Conservation (phyloP, 64 coral and sea anemone genomes). For the Astreopora myriophthalma region DNA sequence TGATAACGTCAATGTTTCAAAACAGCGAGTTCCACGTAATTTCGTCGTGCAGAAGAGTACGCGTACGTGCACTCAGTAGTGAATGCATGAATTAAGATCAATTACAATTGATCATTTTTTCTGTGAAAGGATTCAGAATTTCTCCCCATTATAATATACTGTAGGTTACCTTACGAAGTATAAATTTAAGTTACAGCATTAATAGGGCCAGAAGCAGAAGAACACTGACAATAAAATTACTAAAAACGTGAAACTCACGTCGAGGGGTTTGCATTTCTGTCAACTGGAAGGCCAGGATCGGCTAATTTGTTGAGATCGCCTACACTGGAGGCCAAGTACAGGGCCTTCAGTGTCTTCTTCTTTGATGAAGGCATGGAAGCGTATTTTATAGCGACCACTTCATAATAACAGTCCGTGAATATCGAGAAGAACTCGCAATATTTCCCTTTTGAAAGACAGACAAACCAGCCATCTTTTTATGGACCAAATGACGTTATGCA, state of each 20-base stretch:
- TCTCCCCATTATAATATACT: not conserved
- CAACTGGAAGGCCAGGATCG: not conserved
- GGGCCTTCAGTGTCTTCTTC: conserved; percentile 52
- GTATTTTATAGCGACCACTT: not conserved
- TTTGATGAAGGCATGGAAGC: conserved; percentile 64
- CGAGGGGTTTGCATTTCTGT: not conserved
- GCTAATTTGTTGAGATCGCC: conserved; percentile 47
- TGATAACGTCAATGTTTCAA: too few relatives aligned
- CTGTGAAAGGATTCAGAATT: too few relatives aligned
- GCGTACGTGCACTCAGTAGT: too few relatives aligned
- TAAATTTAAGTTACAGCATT: not conserved
- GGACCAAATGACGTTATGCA: conserved; percentile 7
- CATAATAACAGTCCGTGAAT: not conserved
- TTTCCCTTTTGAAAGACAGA: not conserved
- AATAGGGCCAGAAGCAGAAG: not conserved
- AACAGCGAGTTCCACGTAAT: too few relatives aligned
- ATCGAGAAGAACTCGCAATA: not conserved
- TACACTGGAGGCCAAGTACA: conserved; percentile 22
- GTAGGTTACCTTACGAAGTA: not conserved
- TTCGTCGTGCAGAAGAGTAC: too few relatives aligned
- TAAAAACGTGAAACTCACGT: not conserved
- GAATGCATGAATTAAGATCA: too few relatives aligned
- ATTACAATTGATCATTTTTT: too few relatives aligned
- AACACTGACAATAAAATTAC: not conserved
- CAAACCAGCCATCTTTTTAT: conserved; percentile 4